These are phyloP conservation scores for Pelosia muscerda DNA, from an alignment of 2,888 invertebrate genomes.

Conservation along the genomic window DNA sequence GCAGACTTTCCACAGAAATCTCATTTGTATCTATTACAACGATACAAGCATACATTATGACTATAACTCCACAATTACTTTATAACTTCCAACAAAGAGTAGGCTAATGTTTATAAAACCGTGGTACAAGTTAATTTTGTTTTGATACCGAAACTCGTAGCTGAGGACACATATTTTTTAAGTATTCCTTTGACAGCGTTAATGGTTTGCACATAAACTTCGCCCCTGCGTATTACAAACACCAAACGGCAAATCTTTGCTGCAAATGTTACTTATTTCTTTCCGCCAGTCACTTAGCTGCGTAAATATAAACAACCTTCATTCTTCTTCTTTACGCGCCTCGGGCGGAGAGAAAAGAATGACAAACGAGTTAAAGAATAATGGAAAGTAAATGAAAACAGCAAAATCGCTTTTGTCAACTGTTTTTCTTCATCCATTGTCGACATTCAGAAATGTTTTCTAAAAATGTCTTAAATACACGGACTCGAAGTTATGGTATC, in stretches of 20 bases:
- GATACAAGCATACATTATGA: constrained; percentile 30
- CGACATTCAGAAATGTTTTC: constrained; percentile 67
- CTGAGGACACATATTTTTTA: constrained; percentile 33
- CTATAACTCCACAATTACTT: constrained; percentile 32
- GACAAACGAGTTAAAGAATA: constrained; percentile 84
- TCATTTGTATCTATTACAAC: constrained; percentile 60
- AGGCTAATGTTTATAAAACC: constrained; percentile 20
- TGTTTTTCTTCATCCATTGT: constrained; percentile 73
- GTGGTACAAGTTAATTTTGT: constrained; percentile 21
- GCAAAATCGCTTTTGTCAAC: constrained; percentile 82
- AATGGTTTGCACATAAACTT: constrained; percentile 50
- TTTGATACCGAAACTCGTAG: constrained; percentile 25
- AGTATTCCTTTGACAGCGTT: constrained; percentile 42
- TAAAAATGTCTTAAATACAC: constrained; percentile 60
- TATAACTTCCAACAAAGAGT: constrained; percentile 18
- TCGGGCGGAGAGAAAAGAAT: constrained; percentile 78
- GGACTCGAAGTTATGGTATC: constrained; percentile 60
- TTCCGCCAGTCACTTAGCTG: constrained; percentile 75
- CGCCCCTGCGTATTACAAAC: constrained; percentile 50
- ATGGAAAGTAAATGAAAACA: constrained; percentile 85
- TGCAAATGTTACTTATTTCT: constrained; percentile 72
- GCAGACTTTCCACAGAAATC: constrained; percentile 51
- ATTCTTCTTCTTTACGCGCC: constrained; percentile 79
- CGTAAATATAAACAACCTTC: constrained; percentile 80
- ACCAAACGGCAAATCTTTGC: constrained; percentile 63